Evolutionary conservation across 2,888 invertebrate species (phyloP).

Genomic region (Nesidiocoris tenuis): DNA sequence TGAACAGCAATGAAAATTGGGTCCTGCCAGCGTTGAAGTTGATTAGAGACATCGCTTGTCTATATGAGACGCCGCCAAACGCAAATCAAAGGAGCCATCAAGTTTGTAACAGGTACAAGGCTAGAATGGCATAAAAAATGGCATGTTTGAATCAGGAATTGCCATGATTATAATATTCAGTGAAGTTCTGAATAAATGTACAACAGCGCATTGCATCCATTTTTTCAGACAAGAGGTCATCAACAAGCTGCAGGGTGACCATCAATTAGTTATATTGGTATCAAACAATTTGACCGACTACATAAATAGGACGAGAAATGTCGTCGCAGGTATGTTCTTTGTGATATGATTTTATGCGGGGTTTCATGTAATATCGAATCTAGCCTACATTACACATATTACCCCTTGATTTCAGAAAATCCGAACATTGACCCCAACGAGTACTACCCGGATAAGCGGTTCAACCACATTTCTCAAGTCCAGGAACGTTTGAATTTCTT

Average conservation of each 20-base stretch:
- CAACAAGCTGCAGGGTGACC: constrained; percentile 85
- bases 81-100: constrained; percentile 62
- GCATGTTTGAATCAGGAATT: too few species aligned
- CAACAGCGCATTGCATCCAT: not conserved
- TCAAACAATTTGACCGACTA: constrained; percentile 88
- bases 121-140: not conserved
- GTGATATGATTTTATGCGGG: too few species aligned
- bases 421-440: constrained; percentile 75
- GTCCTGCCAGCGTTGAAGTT: constrained; percentile 92
- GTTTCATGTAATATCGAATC: too few species aligned
- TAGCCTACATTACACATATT: too few species aligned
- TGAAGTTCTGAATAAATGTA: not conserved
- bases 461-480: constrained; percentile 88
- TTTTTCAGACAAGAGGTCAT: constrained; percentile 75
- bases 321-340: constrained; percentile 58
- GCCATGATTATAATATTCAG: too few species aligned
- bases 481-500: constrained; percentile 92
- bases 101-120: constrained; percentile 60
- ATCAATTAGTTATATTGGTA: constrained; percentile 89
- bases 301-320: constrained; percentile 78
- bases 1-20: constrained; percentile 85
- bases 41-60: constrained; percentile 90
- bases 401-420: constrained; percentile 65
- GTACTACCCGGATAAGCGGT: constrained; percentile 81
- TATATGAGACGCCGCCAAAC: constrained; percentile 83